Evolutionary conservation across 2,888 invertebrate genomes (phyloP).

Genomic region (Cataglyphis livida): DNA sequence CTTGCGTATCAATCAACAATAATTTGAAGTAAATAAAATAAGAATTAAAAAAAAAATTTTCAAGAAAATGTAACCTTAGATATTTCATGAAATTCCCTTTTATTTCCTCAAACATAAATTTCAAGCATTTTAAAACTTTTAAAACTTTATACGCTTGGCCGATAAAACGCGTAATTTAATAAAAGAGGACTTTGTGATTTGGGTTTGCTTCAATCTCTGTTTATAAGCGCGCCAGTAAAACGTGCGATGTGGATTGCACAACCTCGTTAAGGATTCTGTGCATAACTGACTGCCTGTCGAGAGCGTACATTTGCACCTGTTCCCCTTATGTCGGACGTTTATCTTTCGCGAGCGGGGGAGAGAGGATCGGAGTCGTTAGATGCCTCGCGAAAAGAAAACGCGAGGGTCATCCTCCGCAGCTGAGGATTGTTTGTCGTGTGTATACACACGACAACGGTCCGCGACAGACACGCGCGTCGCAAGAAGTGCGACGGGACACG

Average conservation of each 20-base stretch:
- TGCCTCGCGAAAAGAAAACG: conserved; percentile 70
- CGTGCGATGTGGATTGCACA: conserved; percentile 26
- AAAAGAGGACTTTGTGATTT: conserved; percentile 9
- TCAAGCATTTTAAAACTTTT: background rate
- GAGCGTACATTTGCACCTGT: conserved; percentile 71
- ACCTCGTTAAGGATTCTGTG: conserved; percentile 68
- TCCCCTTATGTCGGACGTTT: conserved; percentile 58
- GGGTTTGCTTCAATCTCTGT: conserved; percentile 10
- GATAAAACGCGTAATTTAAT: conserved; percentile 8
- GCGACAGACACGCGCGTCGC: background rate
- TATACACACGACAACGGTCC: conserved; percentile 14
- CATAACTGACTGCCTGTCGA: conserved; percentile 48
- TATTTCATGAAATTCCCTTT: background rate
- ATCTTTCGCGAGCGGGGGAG: conserved; percentile 60
- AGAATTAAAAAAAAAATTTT: background rate
- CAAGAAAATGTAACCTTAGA: background rate
- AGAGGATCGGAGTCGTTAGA: conserved; percentile 58
- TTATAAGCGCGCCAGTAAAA: conserved; percentile 5
- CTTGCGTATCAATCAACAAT: background rate
- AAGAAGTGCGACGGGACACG: conserved; percentile 69
- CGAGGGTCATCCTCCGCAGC: conserved; percentile 46
- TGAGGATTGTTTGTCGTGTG: conserved; percentile 53
- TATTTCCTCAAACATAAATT: background rate
- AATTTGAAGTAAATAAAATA: background rate
- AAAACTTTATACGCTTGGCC: background rate